A percentile compares a stretch with the other conserved stretches of the same genome.
Evolutionary conservation across 1,140 invertebrate genomes (phyloP).

Genomic region (Lutraria rhynchaena): DNA sequence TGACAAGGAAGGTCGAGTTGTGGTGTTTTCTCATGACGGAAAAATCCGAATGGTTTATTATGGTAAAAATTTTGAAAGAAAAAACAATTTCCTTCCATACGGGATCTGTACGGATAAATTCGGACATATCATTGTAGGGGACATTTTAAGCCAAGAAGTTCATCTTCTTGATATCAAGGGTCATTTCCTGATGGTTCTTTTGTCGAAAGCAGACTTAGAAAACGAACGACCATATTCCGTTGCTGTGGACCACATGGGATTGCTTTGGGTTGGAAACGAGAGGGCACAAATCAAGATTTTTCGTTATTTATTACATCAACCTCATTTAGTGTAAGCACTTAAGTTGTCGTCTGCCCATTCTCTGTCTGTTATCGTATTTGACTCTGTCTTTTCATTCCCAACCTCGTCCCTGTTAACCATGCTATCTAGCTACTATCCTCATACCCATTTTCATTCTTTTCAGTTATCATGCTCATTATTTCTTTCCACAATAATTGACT

Average conservation of each 20-base stretch:
- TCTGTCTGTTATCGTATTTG: too few relatives aligned
- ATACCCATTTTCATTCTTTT: too few relatives aligned
- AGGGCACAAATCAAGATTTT: constrained; percentile 48
- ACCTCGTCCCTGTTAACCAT: too few relatives aligned
- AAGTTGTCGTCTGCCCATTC: constrained; percentile 24
- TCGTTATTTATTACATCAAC: constrained; percentile 41
- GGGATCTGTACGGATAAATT: constrained; percentile 48
- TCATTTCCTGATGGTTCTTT: constrained; percentile 41
- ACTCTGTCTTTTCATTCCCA: too few relatives aligned
- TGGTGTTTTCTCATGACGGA: constrained; percentile 45
- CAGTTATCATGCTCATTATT: too few relatives aligned
- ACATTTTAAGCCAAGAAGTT: constrained; percentile 45
- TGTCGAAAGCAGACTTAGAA: constrained; percentile 23
- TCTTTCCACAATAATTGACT: too few relatives aligned
- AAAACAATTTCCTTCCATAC: constrained; percentile 46
- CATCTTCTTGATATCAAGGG: constrained; percentile 54
- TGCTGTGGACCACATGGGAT: constrained; percentile 45
- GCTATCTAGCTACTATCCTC: too few relatives aligned
- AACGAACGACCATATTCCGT: constrained; percentile 50
- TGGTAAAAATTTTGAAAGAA: constrained; percentile 8
- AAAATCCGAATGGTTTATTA: constrained; percentile 54
- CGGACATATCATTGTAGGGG: constrained; percentile 52
- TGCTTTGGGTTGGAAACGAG: constrained; percentile 54
- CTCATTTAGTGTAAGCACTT: constrained; percentile 56
- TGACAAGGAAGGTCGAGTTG: constrained; percentile 54